These are phyloP conservation scores for Hirtodrosophila duncani DNA, from an alignment of 2,888 invertebrate genomes.

Conservation along the genomic window DNA sequence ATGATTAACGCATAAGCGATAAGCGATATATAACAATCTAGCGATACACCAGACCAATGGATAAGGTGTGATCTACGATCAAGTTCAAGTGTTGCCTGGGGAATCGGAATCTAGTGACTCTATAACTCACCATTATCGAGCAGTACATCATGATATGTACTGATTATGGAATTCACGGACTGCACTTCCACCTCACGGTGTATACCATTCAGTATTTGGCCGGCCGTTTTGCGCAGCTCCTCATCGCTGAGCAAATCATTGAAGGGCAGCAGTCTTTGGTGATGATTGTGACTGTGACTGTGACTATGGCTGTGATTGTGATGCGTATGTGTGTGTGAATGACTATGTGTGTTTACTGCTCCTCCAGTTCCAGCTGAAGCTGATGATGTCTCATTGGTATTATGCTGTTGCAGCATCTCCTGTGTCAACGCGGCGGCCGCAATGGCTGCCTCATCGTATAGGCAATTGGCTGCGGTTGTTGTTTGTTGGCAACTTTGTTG, in stretches of 20 bases:
- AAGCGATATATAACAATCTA: no score
- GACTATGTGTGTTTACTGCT: conserved; percentile 16
- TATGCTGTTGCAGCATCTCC: conserved; percentile 75
- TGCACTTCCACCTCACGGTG: conserved; percentile 82
- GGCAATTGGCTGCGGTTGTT: conserved; percentile 34
- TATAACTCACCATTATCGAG: conserved; percentile 74
- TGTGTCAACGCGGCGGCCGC: conserved; percentile 75
- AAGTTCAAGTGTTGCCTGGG: not conserved
- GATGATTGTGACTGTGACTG: conserved; percentile 32
- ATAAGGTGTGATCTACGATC: no score
- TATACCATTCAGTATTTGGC: conserved; percentile 81
- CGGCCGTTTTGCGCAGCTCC: conserved; percentile 81
- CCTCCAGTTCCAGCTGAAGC: no score
- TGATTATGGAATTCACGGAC: conserved; percentile 78
- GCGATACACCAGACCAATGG: no score
- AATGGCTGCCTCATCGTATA: conserved; percentile 76
- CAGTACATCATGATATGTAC: conserved; percentile 77
- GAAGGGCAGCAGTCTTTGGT: conserved; percentile 59
- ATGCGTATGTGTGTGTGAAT: conserved; percentile 29
- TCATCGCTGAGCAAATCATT: conserved; percentile 74
- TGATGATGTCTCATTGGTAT: conserved; percentile 22
- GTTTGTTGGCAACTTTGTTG: conserved; percentile 20
- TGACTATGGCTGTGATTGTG: conserved; percentile 29
- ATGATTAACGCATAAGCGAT: no score
- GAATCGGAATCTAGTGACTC: not conserved